A percentile compares a stretch with the other conserved stretches of the same genome.
Conservation (phyloP, 2,888 invertebrate genomes). For the Slavum lentiscoides region DNA sequence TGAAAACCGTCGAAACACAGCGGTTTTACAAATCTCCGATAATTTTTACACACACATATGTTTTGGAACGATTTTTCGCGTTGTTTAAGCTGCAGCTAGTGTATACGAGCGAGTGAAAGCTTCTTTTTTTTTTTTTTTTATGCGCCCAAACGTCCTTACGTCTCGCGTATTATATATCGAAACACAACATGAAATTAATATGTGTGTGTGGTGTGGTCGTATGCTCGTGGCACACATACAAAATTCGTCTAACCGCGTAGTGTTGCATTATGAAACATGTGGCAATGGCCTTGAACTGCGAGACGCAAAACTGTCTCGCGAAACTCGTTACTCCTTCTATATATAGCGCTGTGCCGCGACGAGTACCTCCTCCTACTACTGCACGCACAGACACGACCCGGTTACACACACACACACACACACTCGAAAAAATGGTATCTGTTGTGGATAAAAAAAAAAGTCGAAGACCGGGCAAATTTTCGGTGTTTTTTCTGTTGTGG, state of each 20-base stretch:
- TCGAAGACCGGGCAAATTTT: too few species aligned
- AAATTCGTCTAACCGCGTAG: constrained; percentile 16
- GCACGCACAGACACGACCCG: neutral
- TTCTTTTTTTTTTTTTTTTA: neutral
- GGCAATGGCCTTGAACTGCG: constrained; percentile 37
- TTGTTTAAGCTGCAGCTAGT: neutral
- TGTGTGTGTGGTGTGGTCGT: constrained; percentile 4
- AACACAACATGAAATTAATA: neutral
- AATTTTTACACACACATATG: neutral
- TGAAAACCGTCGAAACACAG: neutral
- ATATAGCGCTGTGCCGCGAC: neutral
- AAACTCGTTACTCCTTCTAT: neutral
- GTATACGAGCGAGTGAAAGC: constrained; percentile 24
- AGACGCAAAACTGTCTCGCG: constrained; percentile 12
- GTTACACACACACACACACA: neutral
- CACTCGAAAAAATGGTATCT: too few species aligned
- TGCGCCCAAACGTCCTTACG: constrained; percentile 36
- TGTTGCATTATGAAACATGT: constrained; percentile 28
- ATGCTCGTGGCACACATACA: constrained; percentile 43
- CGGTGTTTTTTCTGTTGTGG: too few species aligned
- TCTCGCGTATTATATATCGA: neutral
- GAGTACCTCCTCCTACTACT: too few species aligned
- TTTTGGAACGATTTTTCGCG: constrained; percentile 2
- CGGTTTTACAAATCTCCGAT: too few species aligned
- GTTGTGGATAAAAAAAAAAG: too few species aligned